Evolutionary conservation across 1,140 invertebrate species (phyloP).

Genomic region (Orius insidiosus): DNA sequence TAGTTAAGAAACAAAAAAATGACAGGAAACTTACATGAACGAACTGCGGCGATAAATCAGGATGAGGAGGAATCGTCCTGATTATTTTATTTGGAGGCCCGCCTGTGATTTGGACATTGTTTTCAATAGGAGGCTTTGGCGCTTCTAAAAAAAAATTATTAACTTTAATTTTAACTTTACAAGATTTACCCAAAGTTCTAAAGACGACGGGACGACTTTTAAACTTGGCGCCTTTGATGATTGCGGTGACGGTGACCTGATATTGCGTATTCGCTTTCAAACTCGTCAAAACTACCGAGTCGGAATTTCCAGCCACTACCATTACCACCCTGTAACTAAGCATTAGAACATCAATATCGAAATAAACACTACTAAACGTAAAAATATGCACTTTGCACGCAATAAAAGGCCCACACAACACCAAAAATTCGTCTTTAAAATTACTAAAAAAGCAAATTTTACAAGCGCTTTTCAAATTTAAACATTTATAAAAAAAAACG

Average conservation of each 20-base stretch:
- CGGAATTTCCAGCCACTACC: constrained; percentile 67
- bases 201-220: constrained; percentile 69
- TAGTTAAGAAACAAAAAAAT: not conserved
- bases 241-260: constrained; percentile 61
- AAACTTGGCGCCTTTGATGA: constrained; percentile 57
- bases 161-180: not conserved
- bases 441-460: no score
- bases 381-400: no score
- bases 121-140: constrained; percentile 13
- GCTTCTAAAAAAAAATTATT: constrained; percentile 13
- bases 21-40: constrained; percentile 8
- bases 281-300: constrained; percentile 59
- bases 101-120: constrained; percentile 15
- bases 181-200: constrained; percentile 54
- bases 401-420: no score
- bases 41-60: constrained; percentile 8
- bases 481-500: no score
- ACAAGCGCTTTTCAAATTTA: no score
- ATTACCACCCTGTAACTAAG: constrained; percentile 77
- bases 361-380: no score
- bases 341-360: constrained; percentile 3
- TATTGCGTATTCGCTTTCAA: constrained; percentile 71
- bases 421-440: no score
- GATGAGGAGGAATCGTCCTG: constrained; percentile 10
- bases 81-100: constrained; percentile 11